Conservation (phyloP, 1,140 invertebrate species). For the Orchestia grillus region DNA sequence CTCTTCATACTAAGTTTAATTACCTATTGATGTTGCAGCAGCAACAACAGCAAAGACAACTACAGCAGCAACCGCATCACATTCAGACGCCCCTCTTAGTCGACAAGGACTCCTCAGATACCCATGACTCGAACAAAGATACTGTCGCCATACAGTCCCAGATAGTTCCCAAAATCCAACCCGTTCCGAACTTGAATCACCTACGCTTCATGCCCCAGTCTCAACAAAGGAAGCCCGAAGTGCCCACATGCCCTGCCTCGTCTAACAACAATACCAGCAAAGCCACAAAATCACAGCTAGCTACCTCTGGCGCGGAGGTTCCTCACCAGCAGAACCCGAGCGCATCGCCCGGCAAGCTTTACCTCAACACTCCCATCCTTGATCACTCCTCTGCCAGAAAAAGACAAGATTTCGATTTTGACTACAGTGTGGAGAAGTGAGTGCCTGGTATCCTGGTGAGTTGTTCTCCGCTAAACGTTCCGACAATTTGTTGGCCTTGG, state of each 20-base stretch:
- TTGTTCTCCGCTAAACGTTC: neutral
- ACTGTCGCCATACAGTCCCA: neutral
- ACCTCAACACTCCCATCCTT: constrained; percentile 76
- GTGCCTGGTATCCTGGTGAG: constrained; percentile 43
- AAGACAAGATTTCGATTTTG: constrained; percentile 75
- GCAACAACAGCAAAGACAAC: neutral
- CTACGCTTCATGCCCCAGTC: neutral
- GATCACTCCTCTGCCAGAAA: constrained; percentile 78
- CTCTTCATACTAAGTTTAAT: too few relatives aligned
- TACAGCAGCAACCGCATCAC: neutral
- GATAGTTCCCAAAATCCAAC: constrained; percentile 1
- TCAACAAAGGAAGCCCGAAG: neutral
- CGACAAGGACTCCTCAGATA: neutral
- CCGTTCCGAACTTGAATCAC: neutral
- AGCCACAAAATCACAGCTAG: constrained; percentile 9
- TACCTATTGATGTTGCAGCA: neutral
- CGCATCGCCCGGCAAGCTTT: constrained; percentile 51
- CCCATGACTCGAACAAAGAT: neutral
- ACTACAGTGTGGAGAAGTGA: constrained; percentile 76
- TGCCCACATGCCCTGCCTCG: neutral
- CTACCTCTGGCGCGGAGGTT: neutral
- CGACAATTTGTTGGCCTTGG: too few relatives aligned
- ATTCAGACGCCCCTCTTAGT: neutral
- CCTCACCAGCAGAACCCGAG: neutral
- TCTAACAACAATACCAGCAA: neutral